Evolutionary conservation across 2,113 vertebrate species (phyloP).

Genomic region (Sturnira hondurensis): DNA sequence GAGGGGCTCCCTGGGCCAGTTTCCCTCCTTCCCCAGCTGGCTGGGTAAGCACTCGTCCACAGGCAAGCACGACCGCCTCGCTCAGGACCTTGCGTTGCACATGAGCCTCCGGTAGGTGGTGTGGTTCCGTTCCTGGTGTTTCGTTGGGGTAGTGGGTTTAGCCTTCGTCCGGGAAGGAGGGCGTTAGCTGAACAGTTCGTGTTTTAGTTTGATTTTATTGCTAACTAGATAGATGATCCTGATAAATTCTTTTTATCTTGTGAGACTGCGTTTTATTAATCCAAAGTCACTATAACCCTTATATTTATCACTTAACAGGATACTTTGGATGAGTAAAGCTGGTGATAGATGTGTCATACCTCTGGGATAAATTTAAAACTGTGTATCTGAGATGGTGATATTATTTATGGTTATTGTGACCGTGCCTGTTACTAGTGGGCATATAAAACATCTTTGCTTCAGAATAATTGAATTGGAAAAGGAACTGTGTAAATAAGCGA

Average conservation of each 20-base stretch:
- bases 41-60: slow-evolving; percentile 93
- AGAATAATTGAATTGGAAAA: neutral
- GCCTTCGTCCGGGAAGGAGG: neutral
- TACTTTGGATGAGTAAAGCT: slow-evolving; percentile 18
- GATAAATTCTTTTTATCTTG: neutral
- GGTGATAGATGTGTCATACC: neutral
- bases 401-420: neutral
- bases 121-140: neutral
- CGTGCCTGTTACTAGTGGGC: neutral
- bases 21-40: slow-evolving; percentile 96
- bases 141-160: neutral
- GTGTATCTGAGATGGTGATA: neutral
- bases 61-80: slow-evolving; percentile 88
- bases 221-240: neutral
- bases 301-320: neutral
- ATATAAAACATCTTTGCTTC: neutral
- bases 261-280: neutral
- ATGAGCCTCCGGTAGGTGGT: slow-evolving; percentile 91
- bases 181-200: neutral
- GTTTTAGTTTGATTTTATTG: slow-evolving; percentile 1
- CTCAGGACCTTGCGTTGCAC: slow-evolving; percentile 93
- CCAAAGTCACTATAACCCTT: neutral
- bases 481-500: neutral
- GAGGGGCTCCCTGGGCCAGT: slow-evolving; percentile 94
- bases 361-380: neutral